A percentile compares a stretch with the other conserved stretches of the same genome.
Conservation (phyloP, 2,113 vertebrate genomes). For the Ondatra zibethicus region DNA sequence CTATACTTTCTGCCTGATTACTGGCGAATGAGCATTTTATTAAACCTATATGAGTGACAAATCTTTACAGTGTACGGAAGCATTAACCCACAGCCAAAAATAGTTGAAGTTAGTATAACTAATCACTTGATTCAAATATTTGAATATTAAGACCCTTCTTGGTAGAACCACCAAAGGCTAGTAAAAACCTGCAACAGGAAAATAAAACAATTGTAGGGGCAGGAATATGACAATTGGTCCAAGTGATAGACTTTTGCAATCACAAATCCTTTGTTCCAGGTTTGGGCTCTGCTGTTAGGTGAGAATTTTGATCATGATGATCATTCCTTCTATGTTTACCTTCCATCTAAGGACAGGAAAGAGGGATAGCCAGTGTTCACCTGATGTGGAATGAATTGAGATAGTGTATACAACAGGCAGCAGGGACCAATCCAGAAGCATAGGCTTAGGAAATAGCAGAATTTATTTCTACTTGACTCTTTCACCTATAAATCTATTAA, state of each 20-base stretch:
- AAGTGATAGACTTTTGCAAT: neutral
- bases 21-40: too few relatives aligned
- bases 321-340: neutral
- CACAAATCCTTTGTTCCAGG: neutral
- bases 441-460: neutral
- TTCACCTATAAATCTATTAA: neutral
- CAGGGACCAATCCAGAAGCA: neutral
- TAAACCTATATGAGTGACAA: too few relatives aligned
- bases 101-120: neutral
- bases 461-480: neutral
- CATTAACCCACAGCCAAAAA: neutral
- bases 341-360: neutral
- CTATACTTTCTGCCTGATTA: too few relatives aligned
- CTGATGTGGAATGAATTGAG: neutral
- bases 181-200: neutral
- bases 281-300: neutral
- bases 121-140: neutral
- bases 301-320: neutral
- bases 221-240: neutral
- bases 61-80: too few relatives aligned
- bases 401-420: neutral
- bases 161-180: neutral
- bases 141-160: neutral
- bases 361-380: neutral
- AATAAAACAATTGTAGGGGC: neutral